Evolutionary conservation across 2,113 vertebrate species (phyloP).

Genomic region (Crypturellus undulatus): DNA sequence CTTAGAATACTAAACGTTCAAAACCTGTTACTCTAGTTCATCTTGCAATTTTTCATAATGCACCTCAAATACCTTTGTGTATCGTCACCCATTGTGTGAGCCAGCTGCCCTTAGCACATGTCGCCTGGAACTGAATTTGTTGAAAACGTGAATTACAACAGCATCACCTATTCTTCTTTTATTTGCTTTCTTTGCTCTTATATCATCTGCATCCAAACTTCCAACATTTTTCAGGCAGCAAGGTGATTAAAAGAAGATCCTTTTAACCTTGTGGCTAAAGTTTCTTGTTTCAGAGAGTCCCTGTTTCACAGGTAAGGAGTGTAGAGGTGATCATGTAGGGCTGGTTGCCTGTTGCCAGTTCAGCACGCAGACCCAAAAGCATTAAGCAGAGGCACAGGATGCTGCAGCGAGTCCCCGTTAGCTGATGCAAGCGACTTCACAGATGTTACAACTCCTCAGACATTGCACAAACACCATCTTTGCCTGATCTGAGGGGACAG

Average conservation of each 20-base stretch:
- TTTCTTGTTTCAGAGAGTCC: neutral
- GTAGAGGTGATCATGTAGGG: neutral
- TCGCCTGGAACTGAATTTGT: neutral
- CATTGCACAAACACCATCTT: neutral
- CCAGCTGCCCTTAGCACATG: neutral
- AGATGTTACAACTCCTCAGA: neutral
- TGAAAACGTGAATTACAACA: neutral
- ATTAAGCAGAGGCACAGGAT: neutral
- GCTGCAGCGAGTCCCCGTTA: neutral
- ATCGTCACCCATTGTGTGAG: neutral
- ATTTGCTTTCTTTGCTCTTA: neutral
- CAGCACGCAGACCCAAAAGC: neutral
- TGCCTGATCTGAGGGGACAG: neutral
- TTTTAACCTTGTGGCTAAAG: neutral
- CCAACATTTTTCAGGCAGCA: neutral
- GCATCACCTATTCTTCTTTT: neutral
- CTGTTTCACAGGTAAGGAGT: neutral
- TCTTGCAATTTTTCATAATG: neutral
- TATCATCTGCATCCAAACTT: neutral
- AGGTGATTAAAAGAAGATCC: neutral
- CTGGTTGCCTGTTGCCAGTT: neutral
- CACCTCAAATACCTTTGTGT: neutral
- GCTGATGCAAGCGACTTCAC: neutral
- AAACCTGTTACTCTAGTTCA: conserved; percentile 9
- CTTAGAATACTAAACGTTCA: neutral